Evolutionary conservation across 2,113 vertebrate genomes (phyloP).

Genomic region (Rhinogobius similis): DNA sequence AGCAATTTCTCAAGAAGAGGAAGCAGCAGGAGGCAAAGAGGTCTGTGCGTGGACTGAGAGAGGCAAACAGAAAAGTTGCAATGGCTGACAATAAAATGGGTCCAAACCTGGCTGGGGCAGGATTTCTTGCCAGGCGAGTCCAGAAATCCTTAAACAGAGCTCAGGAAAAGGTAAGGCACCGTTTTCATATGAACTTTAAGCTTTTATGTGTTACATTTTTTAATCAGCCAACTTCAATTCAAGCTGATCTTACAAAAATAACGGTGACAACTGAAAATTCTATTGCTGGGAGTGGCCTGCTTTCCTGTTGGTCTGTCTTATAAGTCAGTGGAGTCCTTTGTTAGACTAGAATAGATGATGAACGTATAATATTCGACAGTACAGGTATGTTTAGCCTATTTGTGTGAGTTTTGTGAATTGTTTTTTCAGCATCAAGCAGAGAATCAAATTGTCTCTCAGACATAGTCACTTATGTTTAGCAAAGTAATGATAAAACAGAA

Average conservation of each 20-base stretch:
- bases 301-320: neutral
- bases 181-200: neutral
- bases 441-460: neutral
- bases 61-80: slow-evolving; percentile 34
- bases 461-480: neutral
- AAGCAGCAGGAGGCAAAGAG: slow-evolving; percentile 25
- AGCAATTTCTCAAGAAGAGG: slow-evolving; percentile 45
- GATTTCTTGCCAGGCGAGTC: slow-evolving; percentile 88
- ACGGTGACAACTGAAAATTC: neutral
- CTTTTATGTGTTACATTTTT: too few species aligned
- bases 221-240: neutral
- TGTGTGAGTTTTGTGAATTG: neutral
- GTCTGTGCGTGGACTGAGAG: neutral
- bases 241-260: neutral
- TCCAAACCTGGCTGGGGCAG: slow-evolving; percentile 80
- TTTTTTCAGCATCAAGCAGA: neutral
- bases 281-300: neutral
- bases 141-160: slow-evolving; percentile 90
- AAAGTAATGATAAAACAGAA: neutral
- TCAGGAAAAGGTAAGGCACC: slow-evolving; percentile 88
- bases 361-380: too few species aligned
- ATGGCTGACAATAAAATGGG: slow-evolving; percentile 88
- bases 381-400: neutral
- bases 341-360: neutral
- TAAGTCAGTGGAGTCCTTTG: neutral